Conservation (phyloP, 1,140 invertebrate genomes). For the Chironomus tepperi region DNA sequence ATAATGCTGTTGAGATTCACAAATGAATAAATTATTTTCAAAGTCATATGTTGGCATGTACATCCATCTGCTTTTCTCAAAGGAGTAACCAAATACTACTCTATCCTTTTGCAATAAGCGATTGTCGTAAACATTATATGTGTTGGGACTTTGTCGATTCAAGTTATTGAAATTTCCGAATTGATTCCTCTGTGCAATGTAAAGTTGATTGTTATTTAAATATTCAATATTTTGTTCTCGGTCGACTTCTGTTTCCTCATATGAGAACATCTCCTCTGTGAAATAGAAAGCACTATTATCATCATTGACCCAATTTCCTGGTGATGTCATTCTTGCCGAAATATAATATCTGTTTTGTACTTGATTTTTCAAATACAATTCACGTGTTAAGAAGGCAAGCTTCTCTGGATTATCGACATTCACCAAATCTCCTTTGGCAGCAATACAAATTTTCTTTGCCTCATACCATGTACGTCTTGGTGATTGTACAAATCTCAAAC, state of each 20-base stretch:
- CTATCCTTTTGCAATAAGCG: conserved; percentile 39
- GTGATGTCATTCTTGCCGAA: conserved; percentile 60
- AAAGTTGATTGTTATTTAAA: conserved; percentile 36
- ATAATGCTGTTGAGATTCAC: conserved; percentile 69
- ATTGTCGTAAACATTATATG: conserved; percentile 23
- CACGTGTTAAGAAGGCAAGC: conserved; percentile 72
- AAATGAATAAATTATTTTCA: conserved; percentile 74
- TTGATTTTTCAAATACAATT: conserved; percentile 70
- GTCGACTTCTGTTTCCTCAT: conserved; percentile 36
- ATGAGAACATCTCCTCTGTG: conserved; percentile 75
- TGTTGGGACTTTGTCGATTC: conserved; percentile 2
- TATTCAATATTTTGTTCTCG: conserved; percentile 33
- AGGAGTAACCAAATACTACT: conserved; percentile 60
- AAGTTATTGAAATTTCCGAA: background rate
- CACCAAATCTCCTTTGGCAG: conserved; percentile 69
- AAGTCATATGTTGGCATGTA: conserved; percentile 68
- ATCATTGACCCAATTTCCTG: conserved; percentile 77
- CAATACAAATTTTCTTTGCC: conserved; percentile 69
- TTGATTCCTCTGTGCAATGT: conserved; percentile 32
- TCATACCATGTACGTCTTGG: conserved; percentile 67
- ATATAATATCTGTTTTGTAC: conserved; percentile 82
- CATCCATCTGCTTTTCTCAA: conserved; percentile 68
- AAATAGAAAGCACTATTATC: conserved; percentile 66
- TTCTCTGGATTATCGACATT: conserved; percentile 75
- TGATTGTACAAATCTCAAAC: conserved; percentile 82